Evolutionary conservation across 2,113 vertebrate genomes (phyloP), one percentile per base, ranked within the genome.

Genomic region (Morone chrysops): DNA sequence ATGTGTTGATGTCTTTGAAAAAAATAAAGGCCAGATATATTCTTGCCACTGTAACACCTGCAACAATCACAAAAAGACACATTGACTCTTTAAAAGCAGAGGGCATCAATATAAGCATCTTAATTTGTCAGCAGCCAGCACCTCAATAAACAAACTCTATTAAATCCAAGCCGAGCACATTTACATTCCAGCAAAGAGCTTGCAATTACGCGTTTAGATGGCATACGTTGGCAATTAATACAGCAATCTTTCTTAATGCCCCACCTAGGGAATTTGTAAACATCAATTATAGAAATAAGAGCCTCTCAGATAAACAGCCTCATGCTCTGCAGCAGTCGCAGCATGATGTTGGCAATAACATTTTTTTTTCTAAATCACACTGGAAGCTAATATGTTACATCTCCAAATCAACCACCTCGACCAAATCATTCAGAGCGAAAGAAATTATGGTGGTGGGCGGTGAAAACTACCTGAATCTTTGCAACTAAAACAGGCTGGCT

Each of bases 191-290:
- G 71, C 79, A 86, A 90, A 87, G 66, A 45, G 79, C 77, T 59
- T 59, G 80, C 88, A 89, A 92, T 91, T 89, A 88, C 72, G 66
- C 25, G 4, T 88, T 92, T 84, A 90, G 66, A 81, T 69, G 57
- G 68, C 73, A 67, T 75, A 81, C 84, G 57, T 85, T 79, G 77
- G 85, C 90, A 93, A 94, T 95, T 94, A 95, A 94, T 93, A 87
- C 77, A 83, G 92, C 87, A 88, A 90, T 93, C 86, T 85, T 69
- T 83, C 69, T 88, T 87, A 82, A 87, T 90, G 87, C 78, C 57
- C 89, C 83, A 80, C 78, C 81, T 38, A 61, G 86, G 87, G 85
- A 90, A 88, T 88, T 60, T 67, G 70, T 84, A 75, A 85, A 93
- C 92, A 89, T 88, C 90, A 91, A 92, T 92, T 79, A 89, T 70